Evolutionary conservation across 2,797 vertebrate species (phyloP), one percentile per base, ranked within the genome.

Genomic region (Nyctibius grandis): DNA sequence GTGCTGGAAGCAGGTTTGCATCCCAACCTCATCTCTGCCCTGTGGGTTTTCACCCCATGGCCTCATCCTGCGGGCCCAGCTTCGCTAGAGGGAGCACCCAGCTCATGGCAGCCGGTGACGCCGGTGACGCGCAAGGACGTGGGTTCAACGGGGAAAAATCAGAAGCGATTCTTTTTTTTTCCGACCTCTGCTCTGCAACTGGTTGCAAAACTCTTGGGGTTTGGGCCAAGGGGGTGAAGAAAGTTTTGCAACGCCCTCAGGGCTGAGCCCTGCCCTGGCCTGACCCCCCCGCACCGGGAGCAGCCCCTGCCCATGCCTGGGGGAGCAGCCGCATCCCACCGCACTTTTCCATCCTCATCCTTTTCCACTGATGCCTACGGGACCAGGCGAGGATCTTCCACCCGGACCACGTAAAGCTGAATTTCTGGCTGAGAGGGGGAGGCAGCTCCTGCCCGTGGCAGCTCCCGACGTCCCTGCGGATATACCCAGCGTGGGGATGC

Each of bases 401-500:
- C 8, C 20, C 4, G 23, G 54, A 28, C 21, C 3, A 22, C 29
- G 63, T 17, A 12, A n/a, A 64, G 73, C 9, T 11, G 56, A 17
- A 26, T 34, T 78, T 47, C 8, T 45, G 26, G 5, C 34, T 44
- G 59, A 50, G 33, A 29, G 3, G 31, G 23, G 67, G 23, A 54
- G 9, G 25, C 51, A 38, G 28, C 23, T 36, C 79, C 22, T 69
- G 34, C 17, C 33, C 8, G 1, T 11, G 22, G 31, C 31, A 29
- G 8, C 20, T 38, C n/a, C 28, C 1, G 0, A 0, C 6, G 36
- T 47, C 31, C 18, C 42, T 12, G n/a, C 3, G 7, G 73, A 12
- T 26, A 20, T 5, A 11, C 11, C 29, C 15, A 2, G 9, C 1
- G 2, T 11, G 44, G 42, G 34, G 44, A 47, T 44, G 60, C 38